These are phyloP conservation scores for Hemicordylus capensis DNA, from an alignment of 2,113 vertebrate species.

Conservation along the genomic window DNA sequence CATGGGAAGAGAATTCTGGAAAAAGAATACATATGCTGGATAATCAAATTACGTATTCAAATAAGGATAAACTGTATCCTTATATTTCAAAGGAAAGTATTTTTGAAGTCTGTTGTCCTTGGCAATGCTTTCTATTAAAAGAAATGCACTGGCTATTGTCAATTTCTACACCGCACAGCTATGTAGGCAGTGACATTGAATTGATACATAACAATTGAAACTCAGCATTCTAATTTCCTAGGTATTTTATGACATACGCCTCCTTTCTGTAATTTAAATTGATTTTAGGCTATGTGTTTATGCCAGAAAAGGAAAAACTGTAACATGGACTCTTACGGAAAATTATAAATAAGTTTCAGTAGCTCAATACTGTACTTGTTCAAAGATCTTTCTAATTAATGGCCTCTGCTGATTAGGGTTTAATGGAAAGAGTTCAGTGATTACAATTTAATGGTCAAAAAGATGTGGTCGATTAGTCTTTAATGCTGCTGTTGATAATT, in stretches of 20 bases:
- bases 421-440: slow-evolving; percentile 20
- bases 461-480: slow-evolving; percentile 21
- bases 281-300: slow-evolving; percentile 23
- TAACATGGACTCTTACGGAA: slow-evolving; percentile 12
- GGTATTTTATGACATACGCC: background rate
- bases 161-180: background rate
- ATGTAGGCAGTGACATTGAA: background rate
- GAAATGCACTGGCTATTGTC: slow-evolving; percentile 49
- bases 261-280: slow-evolving; percentile 32
- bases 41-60: slow-evolving; percentile 49
- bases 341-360: slow-evolving; percentile 35
- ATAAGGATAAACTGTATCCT: slow-evolving; percentile 49
- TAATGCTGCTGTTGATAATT: slow-evolving; percentile 9
- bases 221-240: slow-evolving; percentile 28
- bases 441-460: slow-evolving; percentile 34
- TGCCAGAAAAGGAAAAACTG: slow-evolving; percentile 33
- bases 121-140: slow-evolving; percentile 34
- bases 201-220: slow-evolving; percentile 25
- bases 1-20: slow-evolving; percentile 36
- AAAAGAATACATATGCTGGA: slow-evolving; percentile 43
- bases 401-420: slow-evolving; percentile 31
- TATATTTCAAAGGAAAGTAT: slow-evolving; percentile 35
- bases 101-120: slow-evolving; percentile 46
- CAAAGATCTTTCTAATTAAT: slow-evolving; percentile 10
- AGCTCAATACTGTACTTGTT: slow-evolving; percentile 20